Evolutionary conservation across 2,888 invertebrate species (phyloP).

Genomic region (Rhyacophila evoluta): DNA sequence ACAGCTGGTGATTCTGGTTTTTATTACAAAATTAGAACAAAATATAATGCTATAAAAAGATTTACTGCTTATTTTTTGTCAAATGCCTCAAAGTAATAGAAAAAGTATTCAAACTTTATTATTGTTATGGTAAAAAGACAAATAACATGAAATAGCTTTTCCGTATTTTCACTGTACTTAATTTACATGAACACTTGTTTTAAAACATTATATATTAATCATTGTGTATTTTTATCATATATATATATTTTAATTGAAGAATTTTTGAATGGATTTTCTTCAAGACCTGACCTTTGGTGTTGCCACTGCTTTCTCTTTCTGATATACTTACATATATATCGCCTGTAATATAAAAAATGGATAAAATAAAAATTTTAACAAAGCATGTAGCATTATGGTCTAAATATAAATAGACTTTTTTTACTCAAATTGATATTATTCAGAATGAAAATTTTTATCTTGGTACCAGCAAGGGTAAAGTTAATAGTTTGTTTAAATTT

Average conservation of each 20-base stretch:
- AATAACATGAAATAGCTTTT: conserved; percentile 44
- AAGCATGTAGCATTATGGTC: not conserved
- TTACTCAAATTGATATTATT: no score
- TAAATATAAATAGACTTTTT: no score
- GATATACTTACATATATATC: conserved; percentile 22
- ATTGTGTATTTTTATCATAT: not conserved
- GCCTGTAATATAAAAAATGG: conserved; percentile 20
- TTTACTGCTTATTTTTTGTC: no score
- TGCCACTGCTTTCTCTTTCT: not conserved
- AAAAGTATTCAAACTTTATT: conserved; percentile 6
- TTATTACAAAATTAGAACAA: no score
- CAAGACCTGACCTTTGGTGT: not conserved
- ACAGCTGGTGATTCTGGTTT: no score
- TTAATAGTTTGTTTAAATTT: not conserved
- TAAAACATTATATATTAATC: conserved; percentile 9
- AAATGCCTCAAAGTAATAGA: not conserved
- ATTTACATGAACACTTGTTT: conserved; percentile 42
- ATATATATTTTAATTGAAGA: not conserved
- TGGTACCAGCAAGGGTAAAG: not conserved
- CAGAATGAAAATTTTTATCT: no score
- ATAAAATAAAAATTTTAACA: not conserved
- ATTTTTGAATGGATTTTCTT: not conserved
- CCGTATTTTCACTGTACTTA: conserved; percentile 46
- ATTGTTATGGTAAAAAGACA: conserved; percentile 15
- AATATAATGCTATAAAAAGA: no score